Conservation (phyloP, 2,888 invertebrate genomes). For the Cephonodes hylas region DNA sequence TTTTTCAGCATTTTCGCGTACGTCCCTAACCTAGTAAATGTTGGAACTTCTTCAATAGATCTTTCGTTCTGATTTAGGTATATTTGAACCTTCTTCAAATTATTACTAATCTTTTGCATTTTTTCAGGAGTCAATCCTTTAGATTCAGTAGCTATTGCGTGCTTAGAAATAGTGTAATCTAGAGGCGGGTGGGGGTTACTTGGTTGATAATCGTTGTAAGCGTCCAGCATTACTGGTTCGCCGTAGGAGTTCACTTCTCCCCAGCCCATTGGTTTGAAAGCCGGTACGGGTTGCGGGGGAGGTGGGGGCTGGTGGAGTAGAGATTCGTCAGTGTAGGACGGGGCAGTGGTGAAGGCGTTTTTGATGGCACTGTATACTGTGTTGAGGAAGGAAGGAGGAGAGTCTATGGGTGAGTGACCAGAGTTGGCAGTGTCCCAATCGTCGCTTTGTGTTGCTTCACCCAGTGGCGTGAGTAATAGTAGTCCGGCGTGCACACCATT, state of each 20-base stretch:
- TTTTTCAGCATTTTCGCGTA: slow-evolving; percentile 54
- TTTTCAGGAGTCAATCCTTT: slow-evolving; percentile 61
- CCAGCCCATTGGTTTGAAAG: slow-evolving; percentile 66
- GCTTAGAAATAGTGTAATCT: slow-evolving; percentile 56
- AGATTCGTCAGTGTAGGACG: slow-evolving; percentile 31
- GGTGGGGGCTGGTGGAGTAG: slow-evolving; percentile 57
- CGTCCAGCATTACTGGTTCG: slow-evolving; percentile 61
- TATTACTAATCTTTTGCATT: slow-evolving; percentile 66
- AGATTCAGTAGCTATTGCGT: slow-evolving; percentile 40
- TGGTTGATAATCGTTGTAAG: slow-evolving; percentile 60
- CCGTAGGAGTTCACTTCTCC: slow-evolving; percentile 71
- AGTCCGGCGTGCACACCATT: slow-evolving; percentile 73
- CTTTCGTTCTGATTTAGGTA: slow-evolving; percentile 58
- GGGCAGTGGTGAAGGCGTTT: slow-evolving; percentile 51
- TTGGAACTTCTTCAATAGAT: slow-evolving; percentile 60
- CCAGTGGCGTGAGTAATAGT: slow-evolving; percentile 70
- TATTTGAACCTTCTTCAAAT: slow-evolving; percentile 59
- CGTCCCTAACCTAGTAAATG: slow-evolving; percentile 49
- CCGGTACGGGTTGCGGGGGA: slow-evolving; percentile 51
- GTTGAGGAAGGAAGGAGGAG: slow-evolving; percentile 64
- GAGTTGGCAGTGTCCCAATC: slow-evolving; percentile 45
- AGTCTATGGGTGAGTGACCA: slow-evolving; percentile 62
- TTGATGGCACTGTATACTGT: slow-evolving; percentile 69
- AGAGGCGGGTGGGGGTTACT: slow-evolving; percentile 50
- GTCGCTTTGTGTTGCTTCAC: slow-evolving; percentile 47